Evolutionary conservation across 1,140 invertebrate genomes (phyloP).

Genomic region (Wiebesia pumilae): DNA sequence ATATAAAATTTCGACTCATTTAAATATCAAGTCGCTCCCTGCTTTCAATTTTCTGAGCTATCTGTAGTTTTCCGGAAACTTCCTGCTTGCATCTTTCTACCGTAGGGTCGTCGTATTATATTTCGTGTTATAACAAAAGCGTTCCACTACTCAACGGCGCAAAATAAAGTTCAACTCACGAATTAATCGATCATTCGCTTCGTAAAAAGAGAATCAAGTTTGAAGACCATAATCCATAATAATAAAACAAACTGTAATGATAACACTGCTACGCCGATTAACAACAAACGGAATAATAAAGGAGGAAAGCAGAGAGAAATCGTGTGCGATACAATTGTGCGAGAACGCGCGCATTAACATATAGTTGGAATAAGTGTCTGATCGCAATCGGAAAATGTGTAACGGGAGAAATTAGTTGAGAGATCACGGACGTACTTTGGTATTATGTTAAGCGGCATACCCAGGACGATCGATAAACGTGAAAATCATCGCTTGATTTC

Average conservation of each 20-base stretch:
- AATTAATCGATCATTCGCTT: neutral
- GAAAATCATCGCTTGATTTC: neutral
- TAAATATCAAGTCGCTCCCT: neutral
- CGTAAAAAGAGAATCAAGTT: neutral
- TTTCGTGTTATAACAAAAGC: neutral
- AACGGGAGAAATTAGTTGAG: constrained; percentile 43
- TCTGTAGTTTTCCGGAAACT: neutral
- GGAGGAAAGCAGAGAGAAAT: constrained; percentile 27
- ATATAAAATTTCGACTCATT: neutral
- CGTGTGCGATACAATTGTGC: neutral
- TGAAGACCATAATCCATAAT: constrained; percentile 28
- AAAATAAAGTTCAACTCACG: neutral
- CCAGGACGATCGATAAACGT: neutral
- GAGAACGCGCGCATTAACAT: constrained; percentile 20
- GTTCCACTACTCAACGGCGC: neutral
- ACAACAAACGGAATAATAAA: constrained; percentile 29
- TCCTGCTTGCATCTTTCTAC: neutral
- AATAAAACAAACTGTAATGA: constrained; percentile 31
- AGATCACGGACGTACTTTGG: constrained; percentile 45
- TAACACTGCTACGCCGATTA: neutral
- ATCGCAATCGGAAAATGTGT: constrained; percentile 13
- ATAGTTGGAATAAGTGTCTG: neutral
- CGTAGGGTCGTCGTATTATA: neutral
- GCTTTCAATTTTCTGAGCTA: neutral
- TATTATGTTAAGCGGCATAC: constrained; percentile 60